phyloP scores from a whole-genome alignment of 2,113 vertebrate genomes.

The Thamnaconus septentrionalis region DNA sequence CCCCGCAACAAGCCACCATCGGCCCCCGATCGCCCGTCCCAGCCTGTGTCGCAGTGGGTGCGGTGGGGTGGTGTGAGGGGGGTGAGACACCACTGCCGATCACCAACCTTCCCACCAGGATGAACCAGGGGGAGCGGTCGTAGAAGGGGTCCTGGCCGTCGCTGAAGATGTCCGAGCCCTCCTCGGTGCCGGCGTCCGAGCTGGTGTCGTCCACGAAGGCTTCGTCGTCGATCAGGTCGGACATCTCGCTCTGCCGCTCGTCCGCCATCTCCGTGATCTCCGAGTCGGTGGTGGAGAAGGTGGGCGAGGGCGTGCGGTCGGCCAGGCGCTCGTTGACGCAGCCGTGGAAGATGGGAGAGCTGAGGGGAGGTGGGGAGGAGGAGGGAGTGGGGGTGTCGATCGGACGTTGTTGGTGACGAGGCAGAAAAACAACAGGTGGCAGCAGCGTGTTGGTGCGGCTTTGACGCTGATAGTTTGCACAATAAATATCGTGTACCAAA shows the following conservation, averaged over 20 bases:
- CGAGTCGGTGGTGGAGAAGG: constrained; percentile 97
- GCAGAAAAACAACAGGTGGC: constrained; percentile 33
- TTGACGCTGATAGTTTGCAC: too few relatives aligned
- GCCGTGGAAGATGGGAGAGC: constrained; percentile 98
- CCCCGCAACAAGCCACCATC: constrained; percentile 80
- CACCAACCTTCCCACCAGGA: constrained; percentile 99
- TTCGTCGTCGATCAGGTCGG: constrained; percentile 96
- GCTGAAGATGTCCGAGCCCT: constrained; percentile 97
- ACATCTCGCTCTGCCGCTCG: constrained; percentile 97
- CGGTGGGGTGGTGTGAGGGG: constrained; percentile 36
- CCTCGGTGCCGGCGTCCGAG: constrained; percentile 96
- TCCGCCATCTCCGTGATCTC: constrained; percentile 99
- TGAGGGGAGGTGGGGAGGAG: constrained; percentile 62
- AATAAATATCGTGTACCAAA: neutral
- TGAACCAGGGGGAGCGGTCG: constrained; percentile 99
- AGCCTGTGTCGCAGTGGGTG: constrained; percentile 53
- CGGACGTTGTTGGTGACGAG: constrained; percentile 2
- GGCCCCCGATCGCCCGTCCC: constrained; percentile 65
- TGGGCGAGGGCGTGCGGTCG: constrained; percentile 98
- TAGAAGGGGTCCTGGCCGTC: constrained; percentile 99
- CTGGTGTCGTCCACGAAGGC: constrained; percentile 97
- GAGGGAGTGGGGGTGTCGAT: constrained; percentile 22
- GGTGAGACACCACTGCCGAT: constrained; percentile 48
- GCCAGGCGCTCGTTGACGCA: constrained; percentile 97
- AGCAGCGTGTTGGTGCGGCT: neutral